Percentiles rank a stretch among this genome's conserved stretches.
phyloP scores from a whole-genome alignment of 92 coral and sea anemone species.

The Micromussa lordhowensis region DNA sequence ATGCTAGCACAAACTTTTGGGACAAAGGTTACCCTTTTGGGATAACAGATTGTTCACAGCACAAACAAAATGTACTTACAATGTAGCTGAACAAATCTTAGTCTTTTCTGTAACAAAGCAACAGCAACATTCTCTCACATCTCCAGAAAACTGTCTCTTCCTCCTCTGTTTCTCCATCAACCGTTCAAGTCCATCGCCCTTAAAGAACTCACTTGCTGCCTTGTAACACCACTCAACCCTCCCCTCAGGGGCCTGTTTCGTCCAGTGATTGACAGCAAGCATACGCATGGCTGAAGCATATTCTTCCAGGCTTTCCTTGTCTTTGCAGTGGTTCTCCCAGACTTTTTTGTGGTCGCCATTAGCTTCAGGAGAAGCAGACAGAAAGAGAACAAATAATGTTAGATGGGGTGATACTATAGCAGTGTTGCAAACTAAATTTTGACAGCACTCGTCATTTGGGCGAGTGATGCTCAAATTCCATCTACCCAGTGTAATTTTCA shows the following conservation, averaged over 20 bases:
- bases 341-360: constrained; percentile 86
- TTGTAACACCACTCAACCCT: constrained; percentile 92
- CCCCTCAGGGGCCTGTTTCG: constrained; percentile 80
- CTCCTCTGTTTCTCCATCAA: constrained; percentile 79
- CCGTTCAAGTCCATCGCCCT: constrained; percentile 74
- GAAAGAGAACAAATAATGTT: background rate
- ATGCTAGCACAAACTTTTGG: background rate
- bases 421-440: too few relatives aligned
- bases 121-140: constrained; percentile 76
- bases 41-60: background rate
- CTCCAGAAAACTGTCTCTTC: constrained; percentile 56
- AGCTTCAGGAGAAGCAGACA: constrained; percentile 50
- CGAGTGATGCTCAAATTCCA: too few relatives aligned
- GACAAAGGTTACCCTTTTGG: background rate
- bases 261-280: constrained; percentile 88
- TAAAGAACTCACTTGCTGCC: constrained; percentile 76
- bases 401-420: too few relatives aligned
- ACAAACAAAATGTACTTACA: constrained; percentile 33
- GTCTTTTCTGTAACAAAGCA: constrained; percentile 52
- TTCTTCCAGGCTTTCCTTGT: constrained; percentile 65
- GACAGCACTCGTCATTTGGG: too few relatives aligned
- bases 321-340: constrained; percentile 88
- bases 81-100: constrained; percentile 1
- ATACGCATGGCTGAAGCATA: constrained; percentile 89
- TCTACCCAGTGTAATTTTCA: too few relatives aligned